Evolutionary conservation across 1,140 invertebrate species (phyloP).

Genomic region (Mycetomoellerius zeteki): DNA sequence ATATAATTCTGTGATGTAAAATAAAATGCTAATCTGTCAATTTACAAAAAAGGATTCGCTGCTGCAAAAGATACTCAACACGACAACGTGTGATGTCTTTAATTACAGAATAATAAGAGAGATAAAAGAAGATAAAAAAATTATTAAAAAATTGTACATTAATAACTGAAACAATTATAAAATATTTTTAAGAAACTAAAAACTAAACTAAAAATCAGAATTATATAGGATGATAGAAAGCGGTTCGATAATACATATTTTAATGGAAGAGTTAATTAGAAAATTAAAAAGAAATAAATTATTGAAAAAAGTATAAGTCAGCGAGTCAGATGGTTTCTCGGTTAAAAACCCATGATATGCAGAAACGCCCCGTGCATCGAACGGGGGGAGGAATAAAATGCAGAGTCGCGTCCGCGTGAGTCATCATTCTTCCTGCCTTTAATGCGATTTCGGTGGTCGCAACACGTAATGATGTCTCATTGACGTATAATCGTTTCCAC

Average conservation of each 20-base stretch:
- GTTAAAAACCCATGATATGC: slow-evolving; percentile 70
- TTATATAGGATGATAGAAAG: background rate
- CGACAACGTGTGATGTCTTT: background rate
- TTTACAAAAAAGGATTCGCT: background rate
- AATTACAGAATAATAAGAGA: background rate
- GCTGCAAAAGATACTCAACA: background rate
- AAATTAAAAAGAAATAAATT: background rate
- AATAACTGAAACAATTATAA: background rate
- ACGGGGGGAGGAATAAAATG: slow-evolving; percentile 43
- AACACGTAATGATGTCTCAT: slow-evolving; percentile 50
- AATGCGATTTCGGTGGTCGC: slow-evolving; percentile 66
- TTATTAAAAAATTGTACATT: background rate
- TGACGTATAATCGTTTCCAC: slow-evolving; percentile 56
- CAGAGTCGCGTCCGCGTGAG: slow-evolving; percentile 64
- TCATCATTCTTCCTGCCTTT: slow-evolving; percentile 72
- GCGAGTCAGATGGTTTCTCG: slow-evolving; percentile 22
- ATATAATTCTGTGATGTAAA: background rate
- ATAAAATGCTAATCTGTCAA: background rate
- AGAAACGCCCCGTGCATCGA: slow-evolving; percentile 46
- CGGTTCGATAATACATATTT: background rate
- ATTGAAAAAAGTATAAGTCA: background rate
- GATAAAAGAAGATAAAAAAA: background rate
- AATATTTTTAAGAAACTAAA: background rate
- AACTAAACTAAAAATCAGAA: background rate
- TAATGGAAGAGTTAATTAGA: background rate